Evolutionary conservation across 2,888 invertebrate species (phyloP), one percentile per base, ranked within the genome.

Genomic region (Choristoneura rosaceana): DNA sequence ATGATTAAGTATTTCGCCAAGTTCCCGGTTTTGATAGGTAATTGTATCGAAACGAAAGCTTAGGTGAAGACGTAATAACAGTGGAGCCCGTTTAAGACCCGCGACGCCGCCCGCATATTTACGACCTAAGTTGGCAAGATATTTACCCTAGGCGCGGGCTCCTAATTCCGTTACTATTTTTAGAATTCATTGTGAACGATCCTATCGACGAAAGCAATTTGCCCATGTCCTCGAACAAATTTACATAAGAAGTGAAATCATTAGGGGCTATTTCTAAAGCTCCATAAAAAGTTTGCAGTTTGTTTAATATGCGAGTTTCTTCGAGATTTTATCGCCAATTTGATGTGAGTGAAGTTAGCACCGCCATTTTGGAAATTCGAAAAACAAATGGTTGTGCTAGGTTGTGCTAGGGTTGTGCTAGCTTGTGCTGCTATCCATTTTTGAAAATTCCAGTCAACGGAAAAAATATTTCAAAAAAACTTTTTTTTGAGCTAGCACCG

Each of bases 191-290:
- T 58, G 50, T 38, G 47, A 68, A 64, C 68, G 63, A 64, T 71
- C 68, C 47, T 68, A 62, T 73, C 68, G 34, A 10, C 34, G 14
- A 52, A 73, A 50, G 68, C 68, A 73, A 73, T 73, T 69, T 64
- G 34, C 17, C 52, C 58, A 17, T 41, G 63, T 64, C 63, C 59
- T 15, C 62, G 63, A 17, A 50, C 64, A 64, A 73, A 73, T 73
- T 73, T 64, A 59, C 73, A 73, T 73, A 60, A 63, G 64, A 73
- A 69, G 64, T 52, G 47, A 34, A 33, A 64, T 73, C 63, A 73
- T 73, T 60, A 67, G 34, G 50, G 50, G 59, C 63, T 59, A 63
- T 71, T 68, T 73, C 59, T 47, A 62, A 71, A 15, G n/a, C 38
- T 59, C 60, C 9, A 61, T 62, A 41, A 38, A 70, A 71, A 71